Percentiles rank a stretch among this genome's conserved stretches.
Conservation (phyloP, 2,797 vertebrate species). For the Rousettus madagascariensis region DNA sequence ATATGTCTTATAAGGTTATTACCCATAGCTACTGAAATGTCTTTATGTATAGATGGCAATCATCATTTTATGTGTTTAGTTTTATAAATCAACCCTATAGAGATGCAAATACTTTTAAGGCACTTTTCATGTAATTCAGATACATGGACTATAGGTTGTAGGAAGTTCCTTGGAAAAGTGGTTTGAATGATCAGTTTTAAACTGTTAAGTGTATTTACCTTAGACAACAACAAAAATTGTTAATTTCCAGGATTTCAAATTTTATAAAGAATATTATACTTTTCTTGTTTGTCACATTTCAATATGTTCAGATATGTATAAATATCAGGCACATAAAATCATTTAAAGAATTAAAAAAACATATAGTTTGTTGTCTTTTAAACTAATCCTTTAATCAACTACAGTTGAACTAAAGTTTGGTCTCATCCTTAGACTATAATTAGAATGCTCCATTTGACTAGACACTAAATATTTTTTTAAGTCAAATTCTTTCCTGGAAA, state of each 20-base stretch:
- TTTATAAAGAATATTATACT: conserved; percentile 13
- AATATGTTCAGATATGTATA: conserved; percentile 15
- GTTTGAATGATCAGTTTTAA: conserved; percentile 28
- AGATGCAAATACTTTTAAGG: background rate
- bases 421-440: background rate
- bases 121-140: conserved; percentile 60
- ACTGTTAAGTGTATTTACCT: background rate
- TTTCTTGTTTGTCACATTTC: conserved; percentile 31
- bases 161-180: background rate
- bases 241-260: background rate
- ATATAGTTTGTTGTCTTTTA: background rate
- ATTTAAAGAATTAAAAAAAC: background rate
- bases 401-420: conserved; percentile 39
- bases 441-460: conserved; percentile 22
- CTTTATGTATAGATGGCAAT: background rate
- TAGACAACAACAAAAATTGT: background rate
- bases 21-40: background rate
- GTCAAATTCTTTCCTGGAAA: background rate
- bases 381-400: conserved; percentile 37
- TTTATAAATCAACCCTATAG: background rate
- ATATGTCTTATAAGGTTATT: background rate
- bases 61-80: background rate
- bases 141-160: conserved; percentile 47
- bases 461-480: conserved; percentile 30
- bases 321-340: background rate